Evolutionary conservation across 2,797 vertebrate species (phyloP).

Genomic region (Molossus alvarezi): DNA sequence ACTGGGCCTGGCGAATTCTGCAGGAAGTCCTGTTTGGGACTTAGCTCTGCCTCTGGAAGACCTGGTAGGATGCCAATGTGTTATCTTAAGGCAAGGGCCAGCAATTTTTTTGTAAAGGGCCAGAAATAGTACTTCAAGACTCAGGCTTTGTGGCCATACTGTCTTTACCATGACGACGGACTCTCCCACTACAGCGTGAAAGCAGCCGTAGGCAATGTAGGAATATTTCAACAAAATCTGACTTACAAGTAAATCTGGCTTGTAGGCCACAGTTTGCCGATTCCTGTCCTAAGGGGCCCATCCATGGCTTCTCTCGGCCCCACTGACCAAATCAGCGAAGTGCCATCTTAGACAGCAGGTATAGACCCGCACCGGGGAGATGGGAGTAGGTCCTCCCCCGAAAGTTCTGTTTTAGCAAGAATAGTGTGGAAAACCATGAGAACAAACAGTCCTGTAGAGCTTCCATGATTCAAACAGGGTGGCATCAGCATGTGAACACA

Average conservation of each 20-base stretch:
- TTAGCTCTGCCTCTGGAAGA: constrained; percentile 17
- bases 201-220: neutral
- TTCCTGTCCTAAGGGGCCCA: neutral
- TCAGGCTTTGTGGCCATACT: neutral
- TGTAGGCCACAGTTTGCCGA: neutral
- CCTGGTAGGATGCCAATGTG: neutral
- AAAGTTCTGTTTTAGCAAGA: constrained; percentile 11
- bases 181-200: neutral
- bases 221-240: neutral
- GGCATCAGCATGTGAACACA: neutral
- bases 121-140: neutral
- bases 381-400: neutral
- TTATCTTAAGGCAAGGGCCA: neutral
- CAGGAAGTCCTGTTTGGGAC: neutral
- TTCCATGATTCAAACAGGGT: neutral
- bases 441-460: neutral
- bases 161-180: neutral
- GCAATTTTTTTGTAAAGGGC: neutral
- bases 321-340: neutral
- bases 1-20: neutral
- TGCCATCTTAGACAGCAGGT: neutral
- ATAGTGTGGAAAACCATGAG: neutral
- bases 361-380: neutral
- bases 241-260: neutral
- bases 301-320: neutral